phyloP scores from a whole-genome alignment of 2,797 vertebrate species.

The Anabacerthia variegaticeps region DNA sequence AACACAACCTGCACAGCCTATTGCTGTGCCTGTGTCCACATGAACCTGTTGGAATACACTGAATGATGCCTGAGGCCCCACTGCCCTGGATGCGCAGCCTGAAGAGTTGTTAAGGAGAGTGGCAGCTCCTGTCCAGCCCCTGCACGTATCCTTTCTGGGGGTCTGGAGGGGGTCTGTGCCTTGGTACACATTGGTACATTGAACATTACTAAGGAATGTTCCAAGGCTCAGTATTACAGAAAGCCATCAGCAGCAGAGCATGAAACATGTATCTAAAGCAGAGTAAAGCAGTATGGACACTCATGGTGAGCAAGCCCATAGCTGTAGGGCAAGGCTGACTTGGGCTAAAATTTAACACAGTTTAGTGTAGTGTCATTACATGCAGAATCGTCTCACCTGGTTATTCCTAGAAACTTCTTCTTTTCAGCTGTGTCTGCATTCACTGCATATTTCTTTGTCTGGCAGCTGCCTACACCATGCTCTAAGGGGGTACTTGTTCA shows the following conservation, averaged over 20 bases:
- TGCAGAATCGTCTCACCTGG: background rate
- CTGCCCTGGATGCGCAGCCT: background rate
- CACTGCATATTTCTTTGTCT: background rate
- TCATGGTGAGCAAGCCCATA: background rate
- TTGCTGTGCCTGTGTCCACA: fast-evolving
- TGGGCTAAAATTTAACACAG: background rate
- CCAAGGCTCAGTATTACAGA: background rate
- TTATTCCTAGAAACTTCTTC: background rate
- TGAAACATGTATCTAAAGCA: background rate
- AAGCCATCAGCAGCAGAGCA: constrained; percentile 8
- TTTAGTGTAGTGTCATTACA: background rate
- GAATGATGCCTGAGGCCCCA: fast-evolving
- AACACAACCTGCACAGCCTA: background rate
- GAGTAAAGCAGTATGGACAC: background rate
- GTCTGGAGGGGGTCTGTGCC: background rate
- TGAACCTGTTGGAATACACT: background rate
- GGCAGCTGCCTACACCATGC: background rate
- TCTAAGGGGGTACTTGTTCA: background rate
- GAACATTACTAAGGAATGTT: background rate
- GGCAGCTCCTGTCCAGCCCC: background rate
- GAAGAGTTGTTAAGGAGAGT: background rate
- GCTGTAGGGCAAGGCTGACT: constrained; percentile 22
- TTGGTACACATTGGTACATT: fast-evolving
- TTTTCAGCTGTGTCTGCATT: background rate
- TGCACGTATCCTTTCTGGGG: background rate